Evolutionary conservation across 2,888 invertebrate genomes (phyloP).

Genomic region (Boloria euphrosyne): DNA sequence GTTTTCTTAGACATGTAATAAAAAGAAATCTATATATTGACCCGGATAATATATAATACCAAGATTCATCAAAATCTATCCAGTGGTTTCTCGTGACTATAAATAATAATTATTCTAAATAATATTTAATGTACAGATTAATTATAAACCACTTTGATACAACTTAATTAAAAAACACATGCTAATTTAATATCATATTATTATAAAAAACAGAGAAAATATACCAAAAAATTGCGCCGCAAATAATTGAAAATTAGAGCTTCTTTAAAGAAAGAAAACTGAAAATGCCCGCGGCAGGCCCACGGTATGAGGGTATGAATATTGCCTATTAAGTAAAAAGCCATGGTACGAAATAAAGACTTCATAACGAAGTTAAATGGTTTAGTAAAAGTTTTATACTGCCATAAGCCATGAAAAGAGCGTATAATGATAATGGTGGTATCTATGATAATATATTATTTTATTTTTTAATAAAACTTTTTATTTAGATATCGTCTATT

Average conservation of each 20-base stretch:
- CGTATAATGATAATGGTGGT: constrained; percentile 2
- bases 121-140: too few relatives aligned
- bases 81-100: too few relatives aligned
- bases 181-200: background rate
- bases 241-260: constrained; percentile 30
- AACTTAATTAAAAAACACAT: too few relatives aligned
- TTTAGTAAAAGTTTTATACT: constrained; percentile 48
- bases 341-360: constrained; percentile 47
- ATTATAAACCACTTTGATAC: too few relatives aligned
- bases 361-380: constrained; percentile 49
- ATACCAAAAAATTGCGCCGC: background rate
- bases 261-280: constrained; percentile 16
- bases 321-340: constrained; percentile 47
- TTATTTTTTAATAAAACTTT: too few relatives aligned
- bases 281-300: constrained; percentile 28
- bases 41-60: too few relatives aligned
- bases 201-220: background rate
- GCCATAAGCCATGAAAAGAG: constrained; percentile 36
- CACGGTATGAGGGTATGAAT: constrained; percentile 45
- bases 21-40: too few relatives aligned
- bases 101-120: too few relatives aligned
- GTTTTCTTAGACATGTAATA: too few relatives aligned
- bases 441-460: too few relatives aligned
- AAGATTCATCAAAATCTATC: too few relatives aligned
- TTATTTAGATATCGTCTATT: too few relatives aligned